Conservation (phyloP, 2,113 vertebrate species). For the Phaethornis superciliosus region DNA sequence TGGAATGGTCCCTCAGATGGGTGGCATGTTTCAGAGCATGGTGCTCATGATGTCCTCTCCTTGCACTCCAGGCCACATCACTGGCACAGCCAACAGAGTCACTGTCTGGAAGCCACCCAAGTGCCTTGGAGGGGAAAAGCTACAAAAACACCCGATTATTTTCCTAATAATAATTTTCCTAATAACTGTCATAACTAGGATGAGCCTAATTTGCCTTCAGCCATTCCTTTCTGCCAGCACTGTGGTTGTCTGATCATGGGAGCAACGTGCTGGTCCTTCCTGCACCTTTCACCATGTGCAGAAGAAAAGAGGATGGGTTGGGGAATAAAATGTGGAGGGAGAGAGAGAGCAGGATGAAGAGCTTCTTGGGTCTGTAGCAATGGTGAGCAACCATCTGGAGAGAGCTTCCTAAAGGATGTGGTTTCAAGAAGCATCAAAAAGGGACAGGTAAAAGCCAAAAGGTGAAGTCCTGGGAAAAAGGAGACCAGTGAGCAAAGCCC, state of each 20-base stretch:
- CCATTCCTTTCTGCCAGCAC: not conserved
- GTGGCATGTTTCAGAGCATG: not conserved
- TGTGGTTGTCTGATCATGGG: rapidly evolving
- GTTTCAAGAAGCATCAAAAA: not conserved
- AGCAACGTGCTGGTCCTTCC: not conserved
- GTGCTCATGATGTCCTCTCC: not conserved
- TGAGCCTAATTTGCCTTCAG: not conserved
- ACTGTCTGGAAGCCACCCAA: rapidly evolving
- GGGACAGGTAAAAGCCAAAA: not conserved
- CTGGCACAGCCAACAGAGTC: not conserved
- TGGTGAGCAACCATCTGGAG: not conserved
- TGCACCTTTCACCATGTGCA: not conserved
- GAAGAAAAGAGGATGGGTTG: not conserved
- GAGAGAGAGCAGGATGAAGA: not conserved
- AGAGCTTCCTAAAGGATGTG: not conserved
- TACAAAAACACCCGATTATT: not conserved
- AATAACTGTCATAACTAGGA: not conserved
- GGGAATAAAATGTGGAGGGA: not conserved
- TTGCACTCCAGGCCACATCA: not conserved
- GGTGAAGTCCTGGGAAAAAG: not conserved
- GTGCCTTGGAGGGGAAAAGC: not conserved
- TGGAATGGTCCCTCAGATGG: not conserved
- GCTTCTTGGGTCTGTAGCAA: not conserved
- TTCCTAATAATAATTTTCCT: slow-evolving; percentile 12
- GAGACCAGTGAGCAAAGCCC: not conserved